Conservation (phyloP, 2,113 vertebrate genomes). For the Mustelus asterias region DNA sequence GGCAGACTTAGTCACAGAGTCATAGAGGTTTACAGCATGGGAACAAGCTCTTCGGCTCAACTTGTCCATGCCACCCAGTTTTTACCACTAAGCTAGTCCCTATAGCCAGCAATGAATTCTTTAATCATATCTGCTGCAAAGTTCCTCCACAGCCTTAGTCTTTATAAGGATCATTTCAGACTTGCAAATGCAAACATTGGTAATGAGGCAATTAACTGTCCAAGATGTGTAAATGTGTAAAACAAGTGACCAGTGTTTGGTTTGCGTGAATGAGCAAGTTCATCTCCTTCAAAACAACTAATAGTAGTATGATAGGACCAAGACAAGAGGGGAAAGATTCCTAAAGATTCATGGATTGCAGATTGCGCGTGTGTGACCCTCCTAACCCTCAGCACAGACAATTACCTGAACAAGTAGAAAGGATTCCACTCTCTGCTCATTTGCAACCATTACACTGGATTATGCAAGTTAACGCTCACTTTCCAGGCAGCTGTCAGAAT, state of each 20-base stretch:
- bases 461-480: background rate
- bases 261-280: background rate
- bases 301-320: background rate
- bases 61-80: too few relatives aligned
- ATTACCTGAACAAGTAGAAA: background rate
- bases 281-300: background rate
- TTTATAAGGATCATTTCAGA: background rate
- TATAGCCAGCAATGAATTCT: too few relatives aligned
- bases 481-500: background rate
- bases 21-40: too few relatives aligned
- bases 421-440: background rate
- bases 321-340: background rate
- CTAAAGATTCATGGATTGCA: background rate
- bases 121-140: background rate
- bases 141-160: background rate
- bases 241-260: background rate
- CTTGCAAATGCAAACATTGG: background rate
- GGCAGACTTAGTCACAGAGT: too few relatives aligned
- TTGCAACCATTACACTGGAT: background rate
- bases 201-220: background rate
- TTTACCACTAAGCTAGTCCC: too few relatives aligned
- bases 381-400: background rate
- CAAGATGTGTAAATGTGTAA: background rate
- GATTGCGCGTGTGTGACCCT: background rate
- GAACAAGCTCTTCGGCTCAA: too few relatives aligned